Conservation (phyloP, 2,797 vertebrate genomes). For the Neosalanx taihuensis region DNA sequence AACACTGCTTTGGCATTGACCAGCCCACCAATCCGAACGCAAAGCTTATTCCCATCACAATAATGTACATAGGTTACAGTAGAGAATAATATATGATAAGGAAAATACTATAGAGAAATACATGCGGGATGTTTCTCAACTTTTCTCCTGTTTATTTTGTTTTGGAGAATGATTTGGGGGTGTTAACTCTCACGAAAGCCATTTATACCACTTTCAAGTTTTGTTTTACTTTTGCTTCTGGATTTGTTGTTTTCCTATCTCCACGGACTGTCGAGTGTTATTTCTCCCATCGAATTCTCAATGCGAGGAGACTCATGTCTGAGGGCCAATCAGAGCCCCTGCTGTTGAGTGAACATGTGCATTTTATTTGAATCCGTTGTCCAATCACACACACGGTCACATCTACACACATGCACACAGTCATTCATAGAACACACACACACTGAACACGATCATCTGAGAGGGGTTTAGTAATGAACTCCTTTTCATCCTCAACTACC, state of each 20-base stretch:
- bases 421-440: background rate
- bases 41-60: conserved; percentile 53
- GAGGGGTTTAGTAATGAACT: conserved; percentile 41
- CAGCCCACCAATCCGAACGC: conserved; percentile 49
- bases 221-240: conserved; percentile 58
- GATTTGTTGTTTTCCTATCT: conserved; percentile 51
- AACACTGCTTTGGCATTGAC: conserved; percentile 38
- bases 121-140: conserved; percentile 37
- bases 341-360: conserved; percentile 37
- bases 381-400: conserved; percentile 12
- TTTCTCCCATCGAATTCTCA: background rate
- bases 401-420: background rate
- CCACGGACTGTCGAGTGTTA: conserved; percentile 37
- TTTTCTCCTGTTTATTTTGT: conserved; percentile 39
- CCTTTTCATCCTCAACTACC: conserved; percentile 33
- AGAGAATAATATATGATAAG: conserved; percentile 81
- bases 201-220: conserved; percentile 60
- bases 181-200: conserved; percentile 62
- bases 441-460: background rate
- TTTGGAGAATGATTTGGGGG: conserved; percentile 52
- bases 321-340: conserved; percentile 5
- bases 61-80: conserved; percentile 77
- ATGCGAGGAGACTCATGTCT: conserved; percentile 5
- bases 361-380: conserved; percentile 24
- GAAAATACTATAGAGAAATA: conserved; percentile 65